phyloP scores from a whole-genome alignment of 2,888 invertebrate species.

The Acronicta psi region DNA sequence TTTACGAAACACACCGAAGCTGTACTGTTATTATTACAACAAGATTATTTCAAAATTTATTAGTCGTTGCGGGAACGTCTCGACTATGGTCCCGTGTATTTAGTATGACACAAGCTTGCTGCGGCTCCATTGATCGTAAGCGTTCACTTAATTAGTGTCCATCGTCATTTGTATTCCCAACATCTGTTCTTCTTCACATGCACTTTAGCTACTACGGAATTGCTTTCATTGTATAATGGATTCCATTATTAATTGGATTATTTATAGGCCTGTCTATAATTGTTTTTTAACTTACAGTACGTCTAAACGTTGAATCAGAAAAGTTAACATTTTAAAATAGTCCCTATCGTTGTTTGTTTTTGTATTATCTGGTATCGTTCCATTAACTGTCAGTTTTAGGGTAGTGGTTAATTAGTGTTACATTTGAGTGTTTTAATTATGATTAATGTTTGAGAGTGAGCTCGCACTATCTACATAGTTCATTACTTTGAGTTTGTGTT shows the following conservation, averaged over 20 bases:
- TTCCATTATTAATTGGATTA: conserved; percentile 3
- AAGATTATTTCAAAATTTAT: neutral
- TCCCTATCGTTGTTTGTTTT: conserved; percentile 59
- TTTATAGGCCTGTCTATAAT: neutral
- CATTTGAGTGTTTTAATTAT: conserved; percentile 18
- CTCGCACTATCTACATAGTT: no score
- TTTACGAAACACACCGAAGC: neutral
- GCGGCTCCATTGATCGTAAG: conserved; percentile 62
- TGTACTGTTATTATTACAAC: neutral
- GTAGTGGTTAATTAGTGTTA: conserved; percentile 46
- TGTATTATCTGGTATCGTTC: conserved; percentile 63
- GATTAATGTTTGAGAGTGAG: conserved; percentile 9
- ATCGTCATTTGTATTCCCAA: conserved; percentile 60
- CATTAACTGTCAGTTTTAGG: conserved; percentile 58
- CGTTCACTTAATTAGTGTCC: conserved; percentile 67
- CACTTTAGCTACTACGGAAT: conserved; percentile 10
- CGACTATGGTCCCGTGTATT: conserved; percentile 41
- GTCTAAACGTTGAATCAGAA: no score
- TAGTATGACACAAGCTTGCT: conserved; percentile 17
- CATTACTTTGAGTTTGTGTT: no score
- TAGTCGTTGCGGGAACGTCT: neutral
- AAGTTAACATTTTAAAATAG: conserved; percentile 67
- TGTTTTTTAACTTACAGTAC: no score
- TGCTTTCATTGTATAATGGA: neutral
- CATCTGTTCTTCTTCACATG: conserved; percentile 68